Base-by-base conservation (phyloP, 1,140 invertebrate species). In the Sycobia sp. region DNA sequence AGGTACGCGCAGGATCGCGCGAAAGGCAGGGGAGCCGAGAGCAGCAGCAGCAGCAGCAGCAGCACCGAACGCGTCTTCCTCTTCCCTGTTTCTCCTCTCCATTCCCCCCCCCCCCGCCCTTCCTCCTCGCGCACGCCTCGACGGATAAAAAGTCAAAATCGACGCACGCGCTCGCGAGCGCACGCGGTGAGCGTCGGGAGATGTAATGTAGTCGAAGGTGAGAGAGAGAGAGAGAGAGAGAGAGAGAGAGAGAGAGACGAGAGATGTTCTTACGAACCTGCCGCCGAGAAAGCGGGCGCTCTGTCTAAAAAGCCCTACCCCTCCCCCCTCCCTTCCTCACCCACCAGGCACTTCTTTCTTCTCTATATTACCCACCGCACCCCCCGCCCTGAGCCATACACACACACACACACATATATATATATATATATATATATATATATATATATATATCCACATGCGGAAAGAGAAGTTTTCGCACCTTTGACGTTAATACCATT, bases 1-100 rank as follows among this genome's bases (percentile, higher is more conserved):
- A 73, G 73, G 73, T 74, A 71, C 64, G 57, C 18, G 18, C 20
- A 3, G 16, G n/a, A 16, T 23, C 39, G 34, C 10, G 43, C 10
- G 51, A 43, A 14, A 11, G 13, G 4, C 25, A 8, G 47, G n/a
- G n/a, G 25, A 14, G 56, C 38, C 32, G 46, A 27, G 53, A 63
- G 65, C 67, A 61, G 61, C 53, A 62, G 57, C 23, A 27, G 38
- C 41, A 34, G 27, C 32, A 44, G 38, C n/a, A 56, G 53, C 39
- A 56, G 47, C 65, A 62, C 61, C 56, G 65, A 53, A 60, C 39
- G 50, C 51, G 55, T 50, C 61, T 67, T 62, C 65, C 50, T 63
- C 25, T 39, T 38, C n/a, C 56, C 41, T 44, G n/a, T n/a, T n/a
- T n/a, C n/a, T n/a, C n/a, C n/a, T n/a, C n/a, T n/a, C n/a, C n/a